Conservation (phyloP, 2,797 vertebrate genomes). For the Artibeus jamaicensis region DNA sequence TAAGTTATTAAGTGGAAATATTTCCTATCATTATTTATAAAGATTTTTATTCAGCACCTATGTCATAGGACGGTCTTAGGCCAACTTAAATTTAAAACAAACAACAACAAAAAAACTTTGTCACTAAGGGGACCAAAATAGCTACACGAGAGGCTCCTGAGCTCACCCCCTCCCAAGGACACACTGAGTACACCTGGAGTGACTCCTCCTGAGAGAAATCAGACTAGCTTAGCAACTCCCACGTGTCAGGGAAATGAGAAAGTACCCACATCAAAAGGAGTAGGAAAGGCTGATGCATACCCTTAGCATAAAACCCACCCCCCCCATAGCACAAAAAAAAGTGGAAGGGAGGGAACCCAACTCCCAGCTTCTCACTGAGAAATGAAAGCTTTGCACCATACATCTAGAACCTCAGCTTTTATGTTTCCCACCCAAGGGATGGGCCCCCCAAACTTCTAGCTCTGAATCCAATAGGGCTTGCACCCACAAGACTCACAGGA, state of each 20-base stretch:
- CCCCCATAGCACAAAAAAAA: neutral
- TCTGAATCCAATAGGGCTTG: neutral
- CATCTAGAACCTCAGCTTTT: neutral
- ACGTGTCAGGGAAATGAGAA: neutral
- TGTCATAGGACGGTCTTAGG: neutral
- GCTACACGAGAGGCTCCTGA: neutral
- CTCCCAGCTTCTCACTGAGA: neutral
- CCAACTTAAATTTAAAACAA: neutral
- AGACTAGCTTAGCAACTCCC: neutral
- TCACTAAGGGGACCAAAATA: neutral
- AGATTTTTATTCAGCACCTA: neutral
- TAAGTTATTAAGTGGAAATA: neutral
- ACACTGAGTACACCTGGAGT: neutral
- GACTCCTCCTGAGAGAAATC: neutral
- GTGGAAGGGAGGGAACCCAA: neutral
- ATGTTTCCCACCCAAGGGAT: neutral
- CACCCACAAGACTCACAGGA: neutral
- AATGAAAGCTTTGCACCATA: neutral
- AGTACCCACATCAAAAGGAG: neutral
- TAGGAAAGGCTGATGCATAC: neutral
- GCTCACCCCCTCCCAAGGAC: neutral
- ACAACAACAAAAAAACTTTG: neutral
- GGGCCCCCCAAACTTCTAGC: neutral
- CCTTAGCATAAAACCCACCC: neutral
- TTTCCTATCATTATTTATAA: neutral